Evolutionary conservation across 2,888 invertebrate species (phyloP), one percentile per base, ranked within the genome.

Genomic region (Odontomyia ornata): DNA sequence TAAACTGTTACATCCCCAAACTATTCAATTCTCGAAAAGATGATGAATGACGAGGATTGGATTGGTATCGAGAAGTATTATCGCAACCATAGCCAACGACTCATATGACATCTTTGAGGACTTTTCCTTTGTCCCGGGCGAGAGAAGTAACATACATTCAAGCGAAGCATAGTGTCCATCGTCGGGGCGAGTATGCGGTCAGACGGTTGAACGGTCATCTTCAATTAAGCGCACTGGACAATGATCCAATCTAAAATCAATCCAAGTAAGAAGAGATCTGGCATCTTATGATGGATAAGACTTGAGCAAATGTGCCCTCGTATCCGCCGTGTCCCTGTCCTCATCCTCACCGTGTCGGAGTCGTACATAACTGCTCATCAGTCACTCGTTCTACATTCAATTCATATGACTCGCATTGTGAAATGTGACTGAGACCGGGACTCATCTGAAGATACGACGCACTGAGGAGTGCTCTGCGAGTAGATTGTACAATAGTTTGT

Each of bases 221-320:
- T 27, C 64, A 64, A 64, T 64, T 64, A 64, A 64, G 64, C 64
- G n/a, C 30, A 28, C 64, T 64, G 28, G 28, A 28, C 64, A 64
- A 30, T 64, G 64, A 64, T 64, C 64, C 64, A 64, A 64, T 64
- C 64, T 64, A 30, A 64, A 64, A 64, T 64, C 64, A 27, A 64
- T 64, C 64, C 64, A 27, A 15, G 64, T 28, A n/a, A 27, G 25
- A 25, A 9, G 30, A 28, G 64, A 15, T 15, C 21, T 28, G n/a
- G n/a, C n/a, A 27, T 28, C 28, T 3, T 60, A 64, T 64, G 64
- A 64, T 64, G 64, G 64, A 64, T 64, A 64, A 27, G 64, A 28
- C 64, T 25, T 60, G 57, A 18, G n/a, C 57, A 21, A 21, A 60
- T 52, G 52, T 52, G 18, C 2, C 18, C 25, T 11, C 57, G 5